Evolutionary conservation across 2,888 invertebrate genomes (phyloP), one percentile per base, ranked within the genome.

Genomic region (Protophormia terraenovae): DNA sequence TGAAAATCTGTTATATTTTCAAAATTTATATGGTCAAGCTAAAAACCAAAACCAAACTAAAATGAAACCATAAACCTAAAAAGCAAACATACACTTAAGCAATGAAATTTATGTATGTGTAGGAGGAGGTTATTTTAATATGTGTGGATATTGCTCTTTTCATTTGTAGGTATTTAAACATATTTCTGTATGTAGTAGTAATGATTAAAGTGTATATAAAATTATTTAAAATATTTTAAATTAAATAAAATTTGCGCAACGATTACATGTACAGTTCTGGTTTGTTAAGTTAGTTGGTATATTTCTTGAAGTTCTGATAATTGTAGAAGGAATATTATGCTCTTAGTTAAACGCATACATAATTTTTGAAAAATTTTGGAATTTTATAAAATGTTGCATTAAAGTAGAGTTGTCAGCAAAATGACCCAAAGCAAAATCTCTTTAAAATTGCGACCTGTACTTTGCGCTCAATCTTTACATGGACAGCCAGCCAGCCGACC

Each of bases 1-100:
- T n/a, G 14, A 27, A 60, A 47, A 35, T 60, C 41, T 41, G 58
- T 27, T 58, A 38, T 16, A 29, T 41, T 41, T 72, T 58, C 10
- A 29, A 58, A 41, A 60, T 60, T 60, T 72, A 3, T 60, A 32
- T 73, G 73, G 45, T 73, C 58, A 73, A 60, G 29, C n/a, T 2
- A 14, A n/a, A 29, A 29, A 32, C 50, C 50, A 53, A 50, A 50
- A n/a, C 55, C 1, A 47, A 14, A 0, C 5, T 0, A 45, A 32
- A 29, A 16, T 6, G 12, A 60, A 62, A 35, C 19, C 45, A 45
- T 4, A 38, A 69, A 55, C 27, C 53, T 16, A n/a, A 24, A 45
- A 45, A 41, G 24, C 45, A 62, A 38, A 38, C 12, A 22, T 41
- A 64, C 22, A 27, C 45, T 66, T 66, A 66, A 66, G 12, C 29